A percentile compares a stretch with the other conserved stretches of the same genome.
Evolutionary conservation across 2,888 invertebrate species (phyloP).

Genomic region (Nephrotoma flavescens): DNA sequence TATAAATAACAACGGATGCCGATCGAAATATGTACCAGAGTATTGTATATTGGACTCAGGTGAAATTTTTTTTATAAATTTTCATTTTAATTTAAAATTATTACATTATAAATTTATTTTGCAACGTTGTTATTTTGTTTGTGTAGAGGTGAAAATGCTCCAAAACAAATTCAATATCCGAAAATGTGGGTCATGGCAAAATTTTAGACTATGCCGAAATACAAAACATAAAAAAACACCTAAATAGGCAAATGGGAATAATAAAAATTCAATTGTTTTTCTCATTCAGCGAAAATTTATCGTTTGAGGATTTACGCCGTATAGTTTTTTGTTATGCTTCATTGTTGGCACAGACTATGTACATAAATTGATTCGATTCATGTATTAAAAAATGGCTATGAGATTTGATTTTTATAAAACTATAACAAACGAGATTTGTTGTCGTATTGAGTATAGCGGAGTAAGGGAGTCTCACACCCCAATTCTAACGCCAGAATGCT

Average conservation of each 20-base stretch:
- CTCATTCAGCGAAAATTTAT: neutral
- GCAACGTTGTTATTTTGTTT: neutral
- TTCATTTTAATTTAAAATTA: neutral
- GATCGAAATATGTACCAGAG: neutral
- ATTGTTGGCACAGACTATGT: neutral
- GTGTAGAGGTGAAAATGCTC: neutral
- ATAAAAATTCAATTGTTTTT: neutral
- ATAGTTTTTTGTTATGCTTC: neutral
- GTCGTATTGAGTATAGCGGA: too few relatives aligned
- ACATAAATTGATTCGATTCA: neutral
- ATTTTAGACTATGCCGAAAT: neutral
- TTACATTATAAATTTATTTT: neutral
- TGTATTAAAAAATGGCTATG: neutral
- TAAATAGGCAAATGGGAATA: neutral
- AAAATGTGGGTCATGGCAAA: neutral
- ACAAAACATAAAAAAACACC: neutral
- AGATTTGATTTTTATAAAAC: too few relatives aligned
- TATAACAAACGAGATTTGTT: too few relatives aligned
- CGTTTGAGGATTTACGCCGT: neutral
- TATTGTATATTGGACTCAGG: neutral
- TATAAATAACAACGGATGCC: neutral
- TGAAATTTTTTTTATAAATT: neutral
- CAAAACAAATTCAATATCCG: neutral
- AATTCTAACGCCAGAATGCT: too few relatives aligned
- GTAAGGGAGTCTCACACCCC: too few relatives aligned